Evolutionary conservation across 2,113 vertebrate genomes (phyloP).

Genomic region (Pundamilia nyererei): DNA sequence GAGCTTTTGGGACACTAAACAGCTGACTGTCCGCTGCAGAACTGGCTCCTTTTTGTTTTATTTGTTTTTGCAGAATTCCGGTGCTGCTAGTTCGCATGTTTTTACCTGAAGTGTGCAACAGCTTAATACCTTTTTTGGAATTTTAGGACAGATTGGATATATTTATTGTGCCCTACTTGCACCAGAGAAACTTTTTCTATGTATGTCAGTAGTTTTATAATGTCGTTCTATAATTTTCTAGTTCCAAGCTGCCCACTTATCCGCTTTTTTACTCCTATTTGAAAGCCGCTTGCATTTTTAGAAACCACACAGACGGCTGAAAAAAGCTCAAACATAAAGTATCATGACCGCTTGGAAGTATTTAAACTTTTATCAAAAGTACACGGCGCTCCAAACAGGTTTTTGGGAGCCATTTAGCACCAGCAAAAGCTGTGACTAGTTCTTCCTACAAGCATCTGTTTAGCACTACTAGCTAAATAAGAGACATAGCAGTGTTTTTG

Average conservation of each 20-base stretch:
- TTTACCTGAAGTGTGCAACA: background rate
- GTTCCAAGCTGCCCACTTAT: slow-evolving; percentile 7
- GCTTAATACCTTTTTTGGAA: background rate
- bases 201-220: background rate
- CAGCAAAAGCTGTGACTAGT: slow-evolving; percentile 22
- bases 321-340: background rate
- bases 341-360: slow-evolving; percentile 5
- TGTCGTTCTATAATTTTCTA: background rate
- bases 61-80: background rate
- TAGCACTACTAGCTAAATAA: slow-evolving; percentile 4
- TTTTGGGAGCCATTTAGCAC: background rate
- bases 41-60: background rate
- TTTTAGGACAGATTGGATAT: background rate
- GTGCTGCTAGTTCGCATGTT: background rate
- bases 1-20: slow-evolving; percentile 14
- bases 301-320: slow-evolving; percentile 18
- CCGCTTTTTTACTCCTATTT: background rate
- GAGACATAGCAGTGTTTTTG: background rate
- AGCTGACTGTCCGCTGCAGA: slow-evolving; percentile 21
- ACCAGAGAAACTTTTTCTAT: background rate
- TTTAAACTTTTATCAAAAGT: slow-evolving; percentile 30
- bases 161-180: background rate
- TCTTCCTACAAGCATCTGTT: slow-evolving; percentile 60
- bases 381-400: background rate
- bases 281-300: slow-evolving; percentile 9